phyloP scores from a whole-genome alignment of 2,113 vertebrate genomes.

The Albula glossodonta region DNA sequence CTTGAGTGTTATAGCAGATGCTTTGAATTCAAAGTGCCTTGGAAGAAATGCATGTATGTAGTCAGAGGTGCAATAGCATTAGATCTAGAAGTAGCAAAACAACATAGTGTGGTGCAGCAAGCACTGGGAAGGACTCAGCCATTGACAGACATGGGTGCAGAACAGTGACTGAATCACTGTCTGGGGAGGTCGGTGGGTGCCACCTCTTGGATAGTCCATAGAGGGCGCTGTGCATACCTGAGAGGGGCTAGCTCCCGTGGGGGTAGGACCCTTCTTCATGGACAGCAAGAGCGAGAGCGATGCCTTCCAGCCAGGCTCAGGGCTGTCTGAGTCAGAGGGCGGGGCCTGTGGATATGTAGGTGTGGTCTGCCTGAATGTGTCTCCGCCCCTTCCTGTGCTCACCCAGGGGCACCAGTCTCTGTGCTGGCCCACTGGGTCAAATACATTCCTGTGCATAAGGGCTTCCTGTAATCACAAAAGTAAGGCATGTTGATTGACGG shows the following conservation, averaged over 20 bases:
- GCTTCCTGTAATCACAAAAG: constrained; percentile 66
- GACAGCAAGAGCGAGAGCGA: constrained; percentile 76
- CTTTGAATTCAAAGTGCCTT: too few relatives aligned
- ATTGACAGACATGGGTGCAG: too few relatives aligned
- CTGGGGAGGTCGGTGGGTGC: not conserved
- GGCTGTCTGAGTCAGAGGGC: not conserved
- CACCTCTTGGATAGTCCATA: not conserved
- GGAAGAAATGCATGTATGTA: too few relatives aligned
- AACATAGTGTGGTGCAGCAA: too few relatives aligned
- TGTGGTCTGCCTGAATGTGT: too few relatives aligned
- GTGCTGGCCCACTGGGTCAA: constrained; percentile 89
- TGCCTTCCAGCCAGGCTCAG: constrained; percentile 79
- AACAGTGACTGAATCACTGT: not conserved
- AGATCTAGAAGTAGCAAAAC: too few relatives aligned
- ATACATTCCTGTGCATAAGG: constrained; percentile 68
- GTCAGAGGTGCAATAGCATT: too few relatives aligned
- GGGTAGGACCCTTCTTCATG: constrained; percentile 61
- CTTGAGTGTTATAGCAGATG: too few relatives aligned
- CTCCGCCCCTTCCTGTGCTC: constrained; percentile 51
- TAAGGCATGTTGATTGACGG: not conserved
- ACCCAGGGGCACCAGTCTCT: constrained; percentile 97
- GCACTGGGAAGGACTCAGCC: too few relatives aligned
- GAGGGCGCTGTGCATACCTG: constrained; percentile 44
- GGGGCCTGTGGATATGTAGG: constrained; percentile 16
- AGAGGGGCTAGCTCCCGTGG: constrained; percentile 47